Percentiles rank a stretch among this genome's conserved stretches.
phyloP scores from a whole-genome alignment of 1,140 invertebrate species.

The Coenobita brevimanus region DNA sequence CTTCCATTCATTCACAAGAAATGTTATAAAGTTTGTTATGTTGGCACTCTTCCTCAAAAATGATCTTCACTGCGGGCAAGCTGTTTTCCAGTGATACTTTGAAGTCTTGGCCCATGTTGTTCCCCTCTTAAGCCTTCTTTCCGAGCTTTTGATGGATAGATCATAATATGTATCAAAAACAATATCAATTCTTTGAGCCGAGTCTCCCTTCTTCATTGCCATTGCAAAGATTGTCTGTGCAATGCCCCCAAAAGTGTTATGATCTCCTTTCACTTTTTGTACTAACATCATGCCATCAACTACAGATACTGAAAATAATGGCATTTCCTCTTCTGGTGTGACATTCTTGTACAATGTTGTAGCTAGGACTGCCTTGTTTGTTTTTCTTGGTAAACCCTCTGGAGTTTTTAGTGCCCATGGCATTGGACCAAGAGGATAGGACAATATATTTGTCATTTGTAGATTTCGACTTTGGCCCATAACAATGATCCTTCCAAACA shows the following conservation, averaged over 20 bases:
- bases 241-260: background rate
- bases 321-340: background rate
- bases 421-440: slow-evolving; percentile 6
- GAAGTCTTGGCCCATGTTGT: too few species aligned
- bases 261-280: slow-evolving; percentile 12
- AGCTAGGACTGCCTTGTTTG: slow-evolving; percentile 4
- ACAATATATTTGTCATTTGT: slow-evolving; percentile 20
- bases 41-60: too few species aligned
- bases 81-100: too few species aligned
- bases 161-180: too few species aligned
- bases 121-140: too few species aligned
- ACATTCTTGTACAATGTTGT: background rate
- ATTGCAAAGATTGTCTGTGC: too few species aligned
- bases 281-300: background rate
- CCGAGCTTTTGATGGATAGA: too few species aligned
- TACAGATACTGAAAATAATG: slow-evolving; percentile 1
- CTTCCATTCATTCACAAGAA: too few species aligned
- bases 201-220: too few species aligned
- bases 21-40: too few species aligned
- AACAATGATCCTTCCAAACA: slow-evolving; percentile 34
- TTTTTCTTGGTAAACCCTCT: background rate
- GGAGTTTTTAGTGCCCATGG: slow-evolving; percentile 17
- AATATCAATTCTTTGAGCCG: too few species aligned
- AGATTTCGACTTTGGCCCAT: slow-evolving; percentile 23
- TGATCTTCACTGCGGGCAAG: too few species aligned